These are phyloP conservation scores for Geotrupes spiniger DNA, from an alignment of 2,888 invertebrate genomes.

Conservation along the genomic window DNA sequence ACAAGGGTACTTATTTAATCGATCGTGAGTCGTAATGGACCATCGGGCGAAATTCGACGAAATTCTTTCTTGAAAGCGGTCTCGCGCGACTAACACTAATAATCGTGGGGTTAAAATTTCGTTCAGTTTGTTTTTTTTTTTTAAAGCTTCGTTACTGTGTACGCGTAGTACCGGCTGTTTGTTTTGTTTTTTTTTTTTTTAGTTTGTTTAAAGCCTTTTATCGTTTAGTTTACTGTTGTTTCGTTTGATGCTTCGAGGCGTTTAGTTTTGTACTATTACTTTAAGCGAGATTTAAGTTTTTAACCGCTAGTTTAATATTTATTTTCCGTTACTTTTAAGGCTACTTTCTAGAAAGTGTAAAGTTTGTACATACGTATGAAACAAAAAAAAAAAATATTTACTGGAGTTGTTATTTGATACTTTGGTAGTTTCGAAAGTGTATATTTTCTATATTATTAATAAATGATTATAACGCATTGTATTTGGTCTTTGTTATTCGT, in stretches of 20 bases:
- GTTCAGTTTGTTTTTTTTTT: too few relatives aligned
- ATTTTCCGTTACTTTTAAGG: constrained; percentile 5
- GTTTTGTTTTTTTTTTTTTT: not conserved
- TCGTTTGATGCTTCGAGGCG: not conserved
- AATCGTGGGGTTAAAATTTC: too few relatives aligned
- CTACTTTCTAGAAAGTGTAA: constrained; percentile 9
- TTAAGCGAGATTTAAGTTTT: not conserved
- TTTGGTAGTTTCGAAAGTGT: constrained; percentile 18
- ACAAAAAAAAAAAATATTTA: constrained; percentile 7
- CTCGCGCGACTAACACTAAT: too few relatives aligned
- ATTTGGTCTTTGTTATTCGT: constrained; percentile 8
- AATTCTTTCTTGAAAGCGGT: too few relatives aligned
- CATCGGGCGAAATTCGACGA: too few relatives aligned
- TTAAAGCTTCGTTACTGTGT: too few relatives aligned
- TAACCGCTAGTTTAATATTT: constrained; percentile 2
- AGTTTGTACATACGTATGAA: constrained; percentile 3
- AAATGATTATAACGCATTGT: constrained; percentile 10
- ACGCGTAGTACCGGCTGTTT: too few relatives aligned
- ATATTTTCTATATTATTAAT: constrained; percentile 21
- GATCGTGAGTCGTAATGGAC: too few relatives aligned
- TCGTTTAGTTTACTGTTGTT: not conserved
- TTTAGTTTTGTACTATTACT: not conserved
- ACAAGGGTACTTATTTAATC: too few relatives aligned
- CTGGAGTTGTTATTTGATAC: constrained; percentile 18
- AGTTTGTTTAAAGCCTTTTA: not conserved